A percentile compares a stretch with the other conserved stretches of the same genome.
Evolutionary conservation across 2,113 vertebrate genomes (phyloP).

Genomic region (Rhea americana): DNA sequence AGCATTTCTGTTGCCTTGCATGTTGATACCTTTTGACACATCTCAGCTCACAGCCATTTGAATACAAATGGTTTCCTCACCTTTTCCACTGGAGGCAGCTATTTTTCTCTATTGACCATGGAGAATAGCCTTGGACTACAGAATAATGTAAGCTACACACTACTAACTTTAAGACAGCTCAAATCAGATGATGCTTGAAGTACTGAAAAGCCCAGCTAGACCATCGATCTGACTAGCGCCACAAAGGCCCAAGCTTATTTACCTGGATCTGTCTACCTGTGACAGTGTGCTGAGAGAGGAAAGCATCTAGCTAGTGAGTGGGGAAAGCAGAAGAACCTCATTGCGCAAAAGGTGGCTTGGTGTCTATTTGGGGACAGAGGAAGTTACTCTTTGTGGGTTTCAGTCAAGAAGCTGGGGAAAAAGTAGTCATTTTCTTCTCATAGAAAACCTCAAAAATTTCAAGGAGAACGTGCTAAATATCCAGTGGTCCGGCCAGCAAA

Average conservation of each 20-base stretch:
- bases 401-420: neutral
- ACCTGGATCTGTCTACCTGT: neutral
- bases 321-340: neutral
- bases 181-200: neutral
- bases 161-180: neutral
- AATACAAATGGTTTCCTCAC: neutral
- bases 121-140: neutral
- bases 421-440: neutral
- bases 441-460: neutral
- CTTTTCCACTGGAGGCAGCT: neutral
- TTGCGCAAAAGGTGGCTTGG: neutral
- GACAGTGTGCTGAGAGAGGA: neutral
- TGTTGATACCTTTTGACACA: accelerated
- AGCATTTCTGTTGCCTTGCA: neutral
- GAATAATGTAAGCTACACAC: neutral
- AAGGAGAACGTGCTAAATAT: neutral
- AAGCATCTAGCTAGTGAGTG: neutral
- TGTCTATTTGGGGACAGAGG: neutral
- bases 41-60: neutral
- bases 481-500: accelerated
- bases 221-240: neutral
- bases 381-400: neutral
- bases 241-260: neutral
- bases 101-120: neutral
- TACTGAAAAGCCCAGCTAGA: neutral